phyloP scores from a whole-genome alignment of 2,888 invertebrate genomes.

The Sarcophaga carnaria region DNA sequence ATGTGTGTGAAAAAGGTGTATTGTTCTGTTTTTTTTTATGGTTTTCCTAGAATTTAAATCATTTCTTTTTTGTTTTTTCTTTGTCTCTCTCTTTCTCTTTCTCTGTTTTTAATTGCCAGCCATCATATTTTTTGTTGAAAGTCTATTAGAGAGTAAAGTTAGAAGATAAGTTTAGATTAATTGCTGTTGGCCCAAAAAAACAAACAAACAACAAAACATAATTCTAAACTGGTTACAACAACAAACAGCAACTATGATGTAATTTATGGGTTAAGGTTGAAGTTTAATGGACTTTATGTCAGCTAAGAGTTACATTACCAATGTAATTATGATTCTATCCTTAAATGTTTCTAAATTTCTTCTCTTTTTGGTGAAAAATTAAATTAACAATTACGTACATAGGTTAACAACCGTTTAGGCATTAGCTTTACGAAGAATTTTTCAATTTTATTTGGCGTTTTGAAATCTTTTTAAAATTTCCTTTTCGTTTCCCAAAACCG shows the following conservation, averaged over 20 bases:
- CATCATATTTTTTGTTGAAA: slow-evolving; percentile 41
- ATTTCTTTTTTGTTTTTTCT: not conserved
- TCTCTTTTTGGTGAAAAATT: not conserved
- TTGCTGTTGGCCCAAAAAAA: no score
- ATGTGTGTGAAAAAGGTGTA: slow-evolving; percentile 55
- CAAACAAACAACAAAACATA: no score
- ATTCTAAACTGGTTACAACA: no score
- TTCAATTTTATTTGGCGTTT: not conserved
- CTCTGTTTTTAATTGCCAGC: slow-evolving; percentile 57
- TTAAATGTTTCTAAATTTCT: not conserved
- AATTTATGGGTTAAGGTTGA: not conserved
- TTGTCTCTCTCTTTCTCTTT: no score
- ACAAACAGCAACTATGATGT: not conserved
- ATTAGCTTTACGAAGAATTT: not conserved
- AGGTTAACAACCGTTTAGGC: not conserved
- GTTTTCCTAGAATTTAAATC: slow-evolving; percentile 44
- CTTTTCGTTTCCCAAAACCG: no score
- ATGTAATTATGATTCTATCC: not conserved
- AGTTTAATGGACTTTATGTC: not conserved
- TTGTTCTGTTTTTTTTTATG: slow-evolving; percentile 20
- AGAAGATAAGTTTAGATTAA: not conserved
- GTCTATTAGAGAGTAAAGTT: slow-evolving; percentile 35
- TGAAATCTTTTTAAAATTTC: no score
- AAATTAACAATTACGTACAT: not conserved
- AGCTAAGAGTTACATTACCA: not conserved